phyloP scores from a whole-genome alignment of 2,113 vertebrate genomes.

The Tenrec ecaudatus region DNA sequence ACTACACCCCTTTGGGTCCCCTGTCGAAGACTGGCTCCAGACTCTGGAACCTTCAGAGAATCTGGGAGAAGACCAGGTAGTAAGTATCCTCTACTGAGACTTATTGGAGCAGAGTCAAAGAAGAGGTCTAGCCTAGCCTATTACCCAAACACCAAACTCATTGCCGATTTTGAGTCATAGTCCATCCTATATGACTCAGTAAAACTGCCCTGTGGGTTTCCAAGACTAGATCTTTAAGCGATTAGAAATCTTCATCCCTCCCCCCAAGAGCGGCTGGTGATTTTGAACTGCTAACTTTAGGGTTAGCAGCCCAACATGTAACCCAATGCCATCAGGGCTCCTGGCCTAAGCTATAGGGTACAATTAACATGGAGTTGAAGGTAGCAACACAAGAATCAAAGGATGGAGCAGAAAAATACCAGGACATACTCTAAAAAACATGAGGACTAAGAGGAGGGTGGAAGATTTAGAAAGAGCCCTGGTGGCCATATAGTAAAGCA shows the following conservation, averaged over 20 bases:
- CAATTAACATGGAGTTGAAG: conserved; percentile 39
- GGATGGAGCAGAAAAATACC: background rate
- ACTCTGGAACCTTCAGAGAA: conserved; percentile 45
- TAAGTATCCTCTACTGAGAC: conserved; percentile 26
- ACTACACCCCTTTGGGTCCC: conserved; percentile 80
- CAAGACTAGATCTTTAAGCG: too few species aligned
- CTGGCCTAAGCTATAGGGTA: background rate
- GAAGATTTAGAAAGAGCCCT: conserved; percentile 24
- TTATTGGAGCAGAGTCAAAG: background rate
- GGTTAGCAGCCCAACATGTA: too few species aligned
- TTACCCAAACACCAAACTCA: too few species aligned
- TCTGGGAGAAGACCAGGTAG: conserved; percentile 62
- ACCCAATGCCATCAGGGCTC: too few species aligned
- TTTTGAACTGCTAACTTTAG: too few species aligned
- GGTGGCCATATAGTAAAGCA: background rate
- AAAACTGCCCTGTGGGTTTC: too few species aligned
- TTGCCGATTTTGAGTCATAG: too few species aligned
- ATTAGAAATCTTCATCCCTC: too few species aligned
- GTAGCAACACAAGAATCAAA: conserved; percentile 43
- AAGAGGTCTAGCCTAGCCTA: background rate
- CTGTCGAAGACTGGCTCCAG: conserved; percentile 57
- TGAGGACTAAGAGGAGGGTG: background rate
- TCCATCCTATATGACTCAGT: too few species aligned
- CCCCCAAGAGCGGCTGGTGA: too few species aligned
- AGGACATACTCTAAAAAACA: background rate